phyloP scores from a whole-genome alignment of 2,888 invertebrate species.

The Amphimallon solstitiale region DNA sequence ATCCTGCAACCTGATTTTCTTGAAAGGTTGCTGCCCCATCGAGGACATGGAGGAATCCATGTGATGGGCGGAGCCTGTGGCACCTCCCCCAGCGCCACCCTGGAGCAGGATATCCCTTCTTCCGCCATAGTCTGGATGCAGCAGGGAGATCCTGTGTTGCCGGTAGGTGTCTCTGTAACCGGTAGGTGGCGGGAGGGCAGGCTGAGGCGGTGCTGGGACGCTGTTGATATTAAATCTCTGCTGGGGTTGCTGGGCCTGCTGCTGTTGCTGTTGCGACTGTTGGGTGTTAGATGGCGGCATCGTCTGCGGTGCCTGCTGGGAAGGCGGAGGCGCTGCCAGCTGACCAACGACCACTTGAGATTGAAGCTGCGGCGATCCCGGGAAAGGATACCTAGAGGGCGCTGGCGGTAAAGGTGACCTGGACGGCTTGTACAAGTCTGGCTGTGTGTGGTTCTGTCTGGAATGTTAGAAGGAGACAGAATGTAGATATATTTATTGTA shows the following conservation, averaged over 20 bases:
- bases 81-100: slow-evolving; percentile 57
- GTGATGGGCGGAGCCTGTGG: slow-evolving; percentile 39
- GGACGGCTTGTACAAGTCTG: slow-evolving; percentile 61
- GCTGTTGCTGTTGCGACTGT: slow-evolving; percentile 60
- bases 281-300: slow-evolving; percentile 51
- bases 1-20: slow-evolving; percentile 73
- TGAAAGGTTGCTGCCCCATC: slow-evolving; percentile 71
- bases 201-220: slow-evolving; percentile 63
- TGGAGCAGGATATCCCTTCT: slow-evolving; percentile 53
- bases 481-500: no score
- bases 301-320: slow-evolving; percentile 21
- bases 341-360: slow-evolving; percentile 57
- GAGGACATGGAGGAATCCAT: slow-evolving; percentile 33
- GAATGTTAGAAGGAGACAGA: slow-evolving; percentile 31
- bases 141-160: slow-evolving; percentile 74
- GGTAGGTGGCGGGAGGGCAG: slow-evolving; percentile 66
- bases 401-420: slow-evolving; percentile 62
- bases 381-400: slow-evolving; percentile 64
- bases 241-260: slow-evolving; percentile 38
- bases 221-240: slow-evolving; percentile 49
- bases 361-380: slow-evolving; percentile 62
- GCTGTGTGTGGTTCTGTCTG: slow-evolving; percentile 52
- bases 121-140: slow-evolving; percentile 66
- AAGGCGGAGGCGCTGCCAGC: slow-evolving; percentile 21
- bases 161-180: slow-evolving; percentile 66